Base-by-base conservation (phyloP, 2,797 vertebrate genomes). In the Sparus aurata region DNA sequence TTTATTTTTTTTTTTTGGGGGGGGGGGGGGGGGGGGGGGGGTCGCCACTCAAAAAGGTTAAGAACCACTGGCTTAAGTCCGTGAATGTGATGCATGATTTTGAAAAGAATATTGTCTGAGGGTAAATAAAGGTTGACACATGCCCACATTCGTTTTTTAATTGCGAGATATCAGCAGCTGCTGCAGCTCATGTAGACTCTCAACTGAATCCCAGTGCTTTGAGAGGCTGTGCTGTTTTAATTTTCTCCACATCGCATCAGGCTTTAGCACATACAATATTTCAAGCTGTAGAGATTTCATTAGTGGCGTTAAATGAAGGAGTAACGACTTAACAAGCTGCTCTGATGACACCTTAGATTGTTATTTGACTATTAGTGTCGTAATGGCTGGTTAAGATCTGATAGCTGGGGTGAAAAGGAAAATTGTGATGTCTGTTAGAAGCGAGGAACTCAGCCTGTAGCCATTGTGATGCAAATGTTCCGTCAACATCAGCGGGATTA, bases 281-380 rank as follows among this genome's bases (percentile, higher is more conserved):
- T 82, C 43, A 73, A 59, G 79, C 54, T 53, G 75, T 34, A 76
- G 79, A 71, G 57, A 71, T 80, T 75, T 82, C 71, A 85, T 88
- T 85, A 84, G 65, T 20, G 62, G 65, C 22, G 12, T 72, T 83
- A 62, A 73, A 77, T 69, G 79, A 84, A 53, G 66, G 57, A 54
- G 58, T 81, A 81, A 77, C 2, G 54, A 71, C 64, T 77, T 86
- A 80, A 83, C 75, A 85, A 84, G 88, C 80, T 70, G 47, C 67
- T 72, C 61, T 58, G 76, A 79, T 81, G 81, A 79, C 69, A 69
- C 55, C 49, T 43, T 3, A 12, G 27, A 77, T 75, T 68, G 58
- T 85, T 86, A 80, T 80, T 72, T 47, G 65, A 67, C 75, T 82
- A 8, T 83, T 75, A 77, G 70, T 18, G 1, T 34, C 1, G 27